These are phyloP conservation scores for Cephalopachus bancanus DNA, from an alignment of 2,797 vertebrate species.

Conservation along the genomic window DNA sequence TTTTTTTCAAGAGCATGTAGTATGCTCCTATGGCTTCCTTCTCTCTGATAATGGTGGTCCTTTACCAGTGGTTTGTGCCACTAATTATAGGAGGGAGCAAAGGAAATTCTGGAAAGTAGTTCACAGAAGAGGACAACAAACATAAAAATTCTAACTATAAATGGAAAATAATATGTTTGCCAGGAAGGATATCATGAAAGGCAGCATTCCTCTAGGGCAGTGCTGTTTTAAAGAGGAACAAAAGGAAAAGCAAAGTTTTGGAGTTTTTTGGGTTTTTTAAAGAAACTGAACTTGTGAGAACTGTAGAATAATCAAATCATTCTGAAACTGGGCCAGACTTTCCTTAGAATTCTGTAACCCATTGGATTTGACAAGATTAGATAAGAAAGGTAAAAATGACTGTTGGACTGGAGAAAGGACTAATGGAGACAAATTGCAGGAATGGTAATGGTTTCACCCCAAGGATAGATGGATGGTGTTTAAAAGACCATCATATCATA, in stretches of 20 bases:
- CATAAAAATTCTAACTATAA: constrained; percentile 72
- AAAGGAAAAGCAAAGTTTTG: constrained; percentile 32
- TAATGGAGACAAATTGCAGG: constrained; percentile 34
- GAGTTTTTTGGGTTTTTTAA: constrained; percentile 3
- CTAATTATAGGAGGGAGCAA: constrained; percentile 75
- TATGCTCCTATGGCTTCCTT: constrained; percentile 24
- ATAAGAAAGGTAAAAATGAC: constrained; percentile 53
- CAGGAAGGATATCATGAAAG: constrained; percentile 70
- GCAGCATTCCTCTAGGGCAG: constrained; percentile 50
- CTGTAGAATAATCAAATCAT: constrained; percentile 39
- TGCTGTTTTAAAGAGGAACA: constrained; percentile 53
- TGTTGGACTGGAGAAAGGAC: background rate
- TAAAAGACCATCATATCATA: background rate
- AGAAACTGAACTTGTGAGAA: constrained; percentile 58
- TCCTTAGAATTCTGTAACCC: constrained; percentile 30
- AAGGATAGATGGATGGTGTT: background rate
- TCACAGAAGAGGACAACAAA: constrained; percentile 79
- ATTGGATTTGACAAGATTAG: constrained; percentile 54
- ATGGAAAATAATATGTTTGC: constrained; percentile 74
- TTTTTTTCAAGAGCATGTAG: constrained; percentile 44
- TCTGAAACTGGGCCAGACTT: constrained; percentile 38
- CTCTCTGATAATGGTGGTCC: constrained; percentile 43
- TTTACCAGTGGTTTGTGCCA: constrained; percentile 66
- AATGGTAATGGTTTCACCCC: background rate
- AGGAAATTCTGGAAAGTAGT: constrained; percentile 72